Evolutionary conservation across 2,113 vertebrate genomes (phyloP).

Genomic region (Dicentrarchus labrax): DNA sequence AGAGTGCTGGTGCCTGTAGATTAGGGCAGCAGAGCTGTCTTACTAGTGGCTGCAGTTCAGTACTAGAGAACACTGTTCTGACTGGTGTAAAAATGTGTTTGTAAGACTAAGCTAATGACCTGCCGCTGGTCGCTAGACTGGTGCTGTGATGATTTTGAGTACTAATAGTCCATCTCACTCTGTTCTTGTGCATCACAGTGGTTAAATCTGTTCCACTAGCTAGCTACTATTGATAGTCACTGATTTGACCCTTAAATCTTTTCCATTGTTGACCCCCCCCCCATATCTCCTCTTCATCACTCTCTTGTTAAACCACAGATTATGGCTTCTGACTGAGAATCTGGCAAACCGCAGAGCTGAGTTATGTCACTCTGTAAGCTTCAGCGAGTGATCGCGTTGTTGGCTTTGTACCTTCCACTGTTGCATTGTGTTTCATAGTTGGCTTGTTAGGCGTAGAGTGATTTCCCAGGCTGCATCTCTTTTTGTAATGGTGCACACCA

Average conservation of each 20-base stretch:
- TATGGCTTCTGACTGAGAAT: conserved; percentile 37
- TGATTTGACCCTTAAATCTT: conserved; percentile 18
- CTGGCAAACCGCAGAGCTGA: conserved; percentile 28
- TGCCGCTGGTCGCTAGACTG: conserved; percentile 66
- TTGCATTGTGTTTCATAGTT: conserved; percentile 55
- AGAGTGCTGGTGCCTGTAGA: conserved; percentile 63
- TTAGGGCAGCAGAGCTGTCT: conserved; percentile 73
- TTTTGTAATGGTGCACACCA: conserved; percentile 74
- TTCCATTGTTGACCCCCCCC: conserved; percentile 24
- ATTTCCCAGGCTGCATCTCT: conserved; percentile 62
- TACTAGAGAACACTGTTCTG: conserved; percentile 61
- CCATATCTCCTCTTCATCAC: not conserved
- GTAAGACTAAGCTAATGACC: conserved; percentile 60
- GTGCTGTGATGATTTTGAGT: conserved; percentile 68
- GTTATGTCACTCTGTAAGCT: conserved; percentile 45
- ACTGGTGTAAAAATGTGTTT: conserved; percentile 65
- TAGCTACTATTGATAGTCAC: conserved; percentile 63
- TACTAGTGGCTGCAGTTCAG: conserved; percentile 63
- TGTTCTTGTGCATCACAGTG: conserved; percentile 72
- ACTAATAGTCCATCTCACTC: conserved; percentile 62
- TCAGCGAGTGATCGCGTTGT: conserved; percentile 45
- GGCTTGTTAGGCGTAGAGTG: conserved; percentile 42
- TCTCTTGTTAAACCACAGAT: conserved; percentile 20
- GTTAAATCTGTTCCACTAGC: conserved; percentile 62
- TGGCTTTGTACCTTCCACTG: conserved; percentile 52